Evolutionary conservation across 2,113 vertebrate species (phyloP).

Genomic region (Brachionichthys hirsutus): DNA sequence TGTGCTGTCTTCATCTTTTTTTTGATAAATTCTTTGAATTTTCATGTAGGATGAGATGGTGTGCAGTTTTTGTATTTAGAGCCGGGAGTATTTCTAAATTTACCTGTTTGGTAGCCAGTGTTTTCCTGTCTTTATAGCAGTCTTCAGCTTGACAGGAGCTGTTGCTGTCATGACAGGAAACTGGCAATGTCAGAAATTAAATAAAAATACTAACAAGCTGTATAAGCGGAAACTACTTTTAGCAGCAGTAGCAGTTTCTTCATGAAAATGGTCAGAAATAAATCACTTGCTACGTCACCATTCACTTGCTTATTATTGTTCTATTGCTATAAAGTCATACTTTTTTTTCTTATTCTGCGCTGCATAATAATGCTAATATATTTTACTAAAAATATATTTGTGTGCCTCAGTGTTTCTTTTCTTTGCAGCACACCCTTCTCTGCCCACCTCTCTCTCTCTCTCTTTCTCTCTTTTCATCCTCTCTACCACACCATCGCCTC

Average conservation of each 20-base stretch:
- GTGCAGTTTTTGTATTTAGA: background rate
- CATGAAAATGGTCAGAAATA: conserved; percentile 30
- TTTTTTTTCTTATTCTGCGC: conserved; percentile 16
- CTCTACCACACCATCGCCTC: conserved; percentile 71
- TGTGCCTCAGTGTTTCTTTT: conserved; percentile 47
- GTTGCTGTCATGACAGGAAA: conserved; percentile 31
- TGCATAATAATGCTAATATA: conserved; percentile 29
- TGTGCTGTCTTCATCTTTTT: background rate
- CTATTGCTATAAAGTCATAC: conserved; percentile 8
- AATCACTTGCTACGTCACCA: conserved; percentile 29
- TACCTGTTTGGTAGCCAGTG: background rate
- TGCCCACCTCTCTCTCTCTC: conserved; percentile 48
- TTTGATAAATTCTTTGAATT: background rate
- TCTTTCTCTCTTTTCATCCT: conserved; percentile 60
- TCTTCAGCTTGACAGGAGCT: conserved; percentile 41
- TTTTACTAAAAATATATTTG: conserved; percentile 30
- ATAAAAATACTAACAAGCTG: conserved; percentile 54
- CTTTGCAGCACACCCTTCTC: conserved; percentile 28
- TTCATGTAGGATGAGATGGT: background rate
- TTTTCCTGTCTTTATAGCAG: background rate
- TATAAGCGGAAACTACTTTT: conserved; percentile 50
- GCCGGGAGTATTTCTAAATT: background rate
- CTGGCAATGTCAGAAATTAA: conserved; percentile 54
- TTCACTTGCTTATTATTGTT: conserved; percentile 14
- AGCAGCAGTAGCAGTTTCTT: conserved; percentile 41